These are phyloP conservation scores for Mycalesis mineus DNA, from an alignment of 2,888 invertebrate species.

Conservation along the genomic window DNA sequence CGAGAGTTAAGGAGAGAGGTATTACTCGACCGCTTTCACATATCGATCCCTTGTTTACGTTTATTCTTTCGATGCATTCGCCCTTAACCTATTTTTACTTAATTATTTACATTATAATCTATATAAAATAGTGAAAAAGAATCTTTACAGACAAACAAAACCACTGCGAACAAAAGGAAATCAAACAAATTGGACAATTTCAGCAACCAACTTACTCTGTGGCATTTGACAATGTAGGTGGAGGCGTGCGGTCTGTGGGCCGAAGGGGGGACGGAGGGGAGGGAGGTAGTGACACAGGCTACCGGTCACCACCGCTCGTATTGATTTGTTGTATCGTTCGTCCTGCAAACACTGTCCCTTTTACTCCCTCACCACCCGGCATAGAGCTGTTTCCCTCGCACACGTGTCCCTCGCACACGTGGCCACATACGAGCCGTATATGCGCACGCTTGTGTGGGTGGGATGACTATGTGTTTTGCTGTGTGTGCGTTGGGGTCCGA, in stretches of 20 bases:
- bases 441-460: constrained; percentile 38
- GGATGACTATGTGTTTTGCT: constrained; percentile 41
- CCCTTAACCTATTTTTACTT: no score
- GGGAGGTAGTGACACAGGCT: constrained; percentile 74
- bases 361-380: constrained; percentile 44
- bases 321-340: constrained; percentile 80
- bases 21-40: no score
- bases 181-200: constrained; percentile 31
- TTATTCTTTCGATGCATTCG: no score
- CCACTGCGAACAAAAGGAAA: constrained; percentile 32
- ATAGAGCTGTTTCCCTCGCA: constrained; percentile 44
- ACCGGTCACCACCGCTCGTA: constrained; percentile 79
- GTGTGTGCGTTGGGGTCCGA: constrained; percentile 71
- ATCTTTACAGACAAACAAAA: constrained; percentile 22
- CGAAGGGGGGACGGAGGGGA: constrained; percentile 34
- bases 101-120: no score
- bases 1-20: no score
- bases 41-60: no score
- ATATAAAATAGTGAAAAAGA: background rate
- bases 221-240: constrained; percentile 73
- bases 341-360: constrained; percentile 71
- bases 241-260: constrained; percentile 69
- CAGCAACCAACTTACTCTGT: constrained; percentile 51
- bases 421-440: constrained; percentile 59
- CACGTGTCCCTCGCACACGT: constrained; percentile 64